Percentiles rank a stretch among this genome's conserved stretches.
Evolutionary conservation across 2,113 vertebrate species (phyloP).

Genomic region (Redunca redunca): DNA sequence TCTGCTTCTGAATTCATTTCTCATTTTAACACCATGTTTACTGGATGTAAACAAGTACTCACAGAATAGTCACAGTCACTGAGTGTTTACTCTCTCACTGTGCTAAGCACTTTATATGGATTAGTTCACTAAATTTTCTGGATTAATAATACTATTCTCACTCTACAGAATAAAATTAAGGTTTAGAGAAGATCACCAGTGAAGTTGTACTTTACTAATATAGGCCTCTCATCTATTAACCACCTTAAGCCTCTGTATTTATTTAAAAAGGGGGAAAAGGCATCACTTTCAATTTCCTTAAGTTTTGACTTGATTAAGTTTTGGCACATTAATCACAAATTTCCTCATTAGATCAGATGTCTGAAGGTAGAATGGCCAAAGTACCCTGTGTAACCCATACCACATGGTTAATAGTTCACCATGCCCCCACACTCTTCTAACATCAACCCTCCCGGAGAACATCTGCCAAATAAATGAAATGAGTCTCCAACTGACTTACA

Average conservation of each 20-base stretch:
- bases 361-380: neutral
- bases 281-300: conserved; percentile 18
- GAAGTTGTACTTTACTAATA: neutral
- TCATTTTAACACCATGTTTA: neutral
- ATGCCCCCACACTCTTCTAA: neutral
- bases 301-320: conserved; percentile 24
- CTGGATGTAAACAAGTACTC: neutral
- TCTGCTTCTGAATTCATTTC: neutral
- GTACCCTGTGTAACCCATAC: neutral
- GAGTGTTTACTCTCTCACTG: neutral
- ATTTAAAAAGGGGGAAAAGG: neutral
- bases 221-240: neutral
- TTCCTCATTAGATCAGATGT: conserved; percentile 6
- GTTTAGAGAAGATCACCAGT: neutral
- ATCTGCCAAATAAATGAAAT: conserved; percentile 11
- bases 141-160: neutral
- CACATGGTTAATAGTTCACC: conserved; percentile 15
- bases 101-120: neutral
- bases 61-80: neutral
- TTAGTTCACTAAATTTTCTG: neutral
- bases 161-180: neutral
- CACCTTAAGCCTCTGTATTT: conserved; percentile 9
- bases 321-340: neutral
- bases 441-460: neutral
- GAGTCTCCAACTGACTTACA: conserved; percentile 1